Evolutionary conservation across 1,140 invertebrate species (phyloP), one percentile per base, ranked within the genome.

Genomic region (Coboldia fuscipes): DNA sequence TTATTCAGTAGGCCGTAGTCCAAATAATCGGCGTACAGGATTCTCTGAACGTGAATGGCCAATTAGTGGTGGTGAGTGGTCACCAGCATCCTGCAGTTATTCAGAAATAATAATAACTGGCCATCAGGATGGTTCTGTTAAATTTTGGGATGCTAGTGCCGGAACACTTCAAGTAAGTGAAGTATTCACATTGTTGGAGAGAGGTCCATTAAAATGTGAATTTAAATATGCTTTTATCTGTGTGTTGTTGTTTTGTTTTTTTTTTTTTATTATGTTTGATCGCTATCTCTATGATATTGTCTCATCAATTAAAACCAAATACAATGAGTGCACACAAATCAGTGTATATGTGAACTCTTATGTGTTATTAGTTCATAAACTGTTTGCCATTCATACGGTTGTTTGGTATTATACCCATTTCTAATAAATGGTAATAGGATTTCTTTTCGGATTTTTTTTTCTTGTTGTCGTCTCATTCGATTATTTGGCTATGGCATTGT

Each of bases 111-210:
- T 97, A 43, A 72, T 97, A 30, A 97, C 92, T 28, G 90, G 89
- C 10, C 90, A 96, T 61, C 84, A 88, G 35, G 90, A 97, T 61
- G 90, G 90, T 28, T 90, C 82, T 46, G 68, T 96, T 38, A 94
- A 93, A 56, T 96, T 96, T 60, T 97, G 92, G 90, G 90, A 97
- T 58, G 86, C 89, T 7, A 90, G 86, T 41, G 81, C 85, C 34
- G 82, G 84, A 28, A 80, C 78, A 21, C 63, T 98, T 10, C 86
- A 92, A 63, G 45, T 46, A 32, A 3, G 16, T 30, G 36, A 26
- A n/a, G 6, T n/a, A 6, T 9, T 8, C 7, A 8, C 6, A 9
- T 28, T 10, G 16, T 8, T 23, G 10, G 6, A 30, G 15, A 7
- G 29, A 7, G 22, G 6, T 24, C 22, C 6, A 24, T 24, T 6